Conservation (phyloP, 2,113 vertebrate species). For the Ursus arctos region DNA sequence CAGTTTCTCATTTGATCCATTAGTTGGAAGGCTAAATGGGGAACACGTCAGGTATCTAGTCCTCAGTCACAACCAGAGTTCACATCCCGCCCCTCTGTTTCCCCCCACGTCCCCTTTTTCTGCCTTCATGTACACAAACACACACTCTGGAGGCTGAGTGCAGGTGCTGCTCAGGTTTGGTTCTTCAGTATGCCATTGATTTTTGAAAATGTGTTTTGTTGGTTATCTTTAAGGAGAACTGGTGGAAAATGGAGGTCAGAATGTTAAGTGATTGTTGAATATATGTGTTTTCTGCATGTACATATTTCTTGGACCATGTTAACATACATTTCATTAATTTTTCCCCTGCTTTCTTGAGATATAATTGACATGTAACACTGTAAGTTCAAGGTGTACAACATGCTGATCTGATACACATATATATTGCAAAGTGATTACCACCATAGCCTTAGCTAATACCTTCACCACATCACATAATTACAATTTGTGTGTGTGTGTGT, state of each 20-base stretch:
- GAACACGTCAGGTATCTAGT: conserved; percentile 59
- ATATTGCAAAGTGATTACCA: background rate
- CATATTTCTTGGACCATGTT: background rate
- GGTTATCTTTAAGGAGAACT: conserved; percentile 14
- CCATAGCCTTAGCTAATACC: background rate
- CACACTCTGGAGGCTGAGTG: background rate
- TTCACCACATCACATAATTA: background rate
- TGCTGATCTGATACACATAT: background rate
- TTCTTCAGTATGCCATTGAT: background rate
- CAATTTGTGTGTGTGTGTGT: background rate
- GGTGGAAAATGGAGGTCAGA: background rate
- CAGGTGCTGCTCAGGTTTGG: background rate
- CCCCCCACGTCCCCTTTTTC: background rate
- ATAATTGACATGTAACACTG: background rate
- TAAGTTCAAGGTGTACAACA: background rate
- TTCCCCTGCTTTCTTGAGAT: background rate
- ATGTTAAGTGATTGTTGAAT: background rate
- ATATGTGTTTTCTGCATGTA: background rate
- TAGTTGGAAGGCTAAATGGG: conserved; percentile 68
- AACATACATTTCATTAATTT: background rate
- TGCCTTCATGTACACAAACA: background rate
- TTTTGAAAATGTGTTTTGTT: conserved; percentile 6
- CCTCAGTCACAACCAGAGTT: background rate
- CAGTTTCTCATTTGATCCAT: conserved; percentile 79
- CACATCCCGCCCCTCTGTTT: background rate